These are phyloP conservation scores for Andrena chrysosceles DNA, from an alignment of 2,888 invertebrate species.

Conservation along the genomic window DNA sequence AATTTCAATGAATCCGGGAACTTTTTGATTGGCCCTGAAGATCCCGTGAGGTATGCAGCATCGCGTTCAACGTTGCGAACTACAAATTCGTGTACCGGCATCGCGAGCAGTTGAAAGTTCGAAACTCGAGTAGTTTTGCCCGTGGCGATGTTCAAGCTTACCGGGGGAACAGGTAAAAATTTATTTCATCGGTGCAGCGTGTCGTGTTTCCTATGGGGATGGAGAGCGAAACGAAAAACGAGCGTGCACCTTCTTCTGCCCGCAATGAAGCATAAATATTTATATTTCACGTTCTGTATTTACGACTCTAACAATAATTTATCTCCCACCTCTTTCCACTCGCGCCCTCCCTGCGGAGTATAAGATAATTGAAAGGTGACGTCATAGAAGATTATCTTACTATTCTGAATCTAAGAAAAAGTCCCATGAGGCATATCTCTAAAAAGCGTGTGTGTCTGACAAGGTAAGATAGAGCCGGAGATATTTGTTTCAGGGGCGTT, in stretches of 20 bases:
- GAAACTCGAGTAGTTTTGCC: conserved; percentile 35
- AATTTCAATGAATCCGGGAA: conserved; percentile 49
- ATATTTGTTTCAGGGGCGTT: too few species aligned
- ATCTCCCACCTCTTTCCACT: neutral
- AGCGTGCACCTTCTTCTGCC: neutral
- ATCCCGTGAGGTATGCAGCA: conserved; percentile 38
- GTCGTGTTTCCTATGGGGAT: neutral
- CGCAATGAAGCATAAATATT: conserved; percentile 26
- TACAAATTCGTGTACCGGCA: conserved; percentile 39
- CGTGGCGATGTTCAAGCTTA: conserved; percentile 19
- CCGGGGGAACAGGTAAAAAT: conserved; percentile 29
- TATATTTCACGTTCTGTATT: conserved; percentile 20
- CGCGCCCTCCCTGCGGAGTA: neutral
- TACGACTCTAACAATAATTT: conserved; percentile 24
- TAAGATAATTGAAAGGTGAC: neutral
- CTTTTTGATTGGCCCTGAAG: conserved; percentile 51
- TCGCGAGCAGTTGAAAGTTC: conserved; percentile 35
- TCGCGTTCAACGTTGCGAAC: conserved; percentile 41
- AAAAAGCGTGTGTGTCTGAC: too few species aligned
- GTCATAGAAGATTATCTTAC: too few species aligned
- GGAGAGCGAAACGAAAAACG: conserved; percentile 26
- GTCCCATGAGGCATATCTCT: too few species aligned
- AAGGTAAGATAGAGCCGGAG: too few species aligned
- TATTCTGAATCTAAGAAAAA: too few species aligned
- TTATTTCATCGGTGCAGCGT: conserved; percentile 40